Base-by-base conservation (phyloP, 1,140 invertebrate species). In the Diorhabda elongata region DNA sequence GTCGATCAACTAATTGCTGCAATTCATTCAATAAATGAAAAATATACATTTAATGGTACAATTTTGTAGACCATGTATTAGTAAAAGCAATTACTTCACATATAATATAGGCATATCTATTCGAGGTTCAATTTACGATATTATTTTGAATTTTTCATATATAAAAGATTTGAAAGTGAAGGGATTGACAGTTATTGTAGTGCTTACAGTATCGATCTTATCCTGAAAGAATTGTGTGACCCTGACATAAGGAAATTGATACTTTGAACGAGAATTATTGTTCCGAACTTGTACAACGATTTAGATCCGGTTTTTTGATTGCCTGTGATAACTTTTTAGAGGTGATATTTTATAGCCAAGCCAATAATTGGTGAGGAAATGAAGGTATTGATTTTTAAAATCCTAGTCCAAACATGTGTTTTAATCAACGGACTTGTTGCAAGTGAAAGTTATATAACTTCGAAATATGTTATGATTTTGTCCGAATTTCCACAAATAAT, bases 291-390 rank as follows among this genome's bases (percentile, higher is more conserved):
- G 6, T 52, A 52, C n/a, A 52, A 1, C 26, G 26, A 52, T 8
- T 52, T 6, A 52, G n/a, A 52, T 52, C 47, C 47, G 47, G 47
- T 52, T 52, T 52, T 52, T 52, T 52, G 47, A 52, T 52, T 52
- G 47, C 47, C 47, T 26, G 26, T 26, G 26, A 26, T 26, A 26
- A 26, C 26, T 52, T 52, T 52, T 52, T 6, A 52, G 47, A 52
- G 47, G n/a, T 52, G 47, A 52, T 52, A 52, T 52, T 52, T 52
- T 52, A 52, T n/a, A 52, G 6, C 6, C 6, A 6, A 52, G 6
- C 47, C n/a, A n/a, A 52, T 52, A 52, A 52, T 52, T 52, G 47
- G 4, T 52, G n/a, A 52, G 47, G 47, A 52, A 52, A 52, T 52
- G 2, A 6, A 52, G 47, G 6, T 52, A 52, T 52, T 52, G 47